phyloP scores from a whole-genome alignment of 2,113 vertebrate genomes.

The Myrmecophaga tridactyla region DNA sequence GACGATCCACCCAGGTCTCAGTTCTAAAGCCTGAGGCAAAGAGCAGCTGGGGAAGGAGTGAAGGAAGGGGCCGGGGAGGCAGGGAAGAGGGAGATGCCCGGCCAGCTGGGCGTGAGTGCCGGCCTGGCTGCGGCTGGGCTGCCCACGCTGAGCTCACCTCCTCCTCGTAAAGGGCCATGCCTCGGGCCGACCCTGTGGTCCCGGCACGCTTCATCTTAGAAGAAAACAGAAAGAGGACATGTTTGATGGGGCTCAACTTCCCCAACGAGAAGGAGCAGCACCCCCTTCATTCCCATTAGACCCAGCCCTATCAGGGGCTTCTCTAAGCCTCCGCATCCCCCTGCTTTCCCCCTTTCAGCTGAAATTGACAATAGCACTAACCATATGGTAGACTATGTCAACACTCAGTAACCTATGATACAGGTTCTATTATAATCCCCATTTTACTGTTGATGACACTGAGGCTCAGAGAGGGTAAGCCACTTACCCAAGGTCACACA shows the following conservation, averaged over 20 bases:
- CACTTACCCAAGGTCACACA: not conserved
- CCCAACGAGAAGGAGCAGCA: not conserved
- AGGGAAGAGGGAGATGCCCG: not conserved
- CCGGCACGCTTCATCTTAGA: constrained; percentile 91
- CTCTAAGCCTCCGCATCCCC: too few relatives aligned
- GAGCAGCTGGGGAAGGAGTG: not conserved
- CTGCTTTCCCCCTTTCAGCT: too few relatives aligned
- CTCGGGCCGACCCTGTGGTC: constrained; percentile 89
- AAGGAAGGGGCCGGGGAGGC: not conserved
- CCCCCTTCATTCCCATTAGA: not conserved
- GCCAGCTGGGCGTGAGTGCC: not conserved
- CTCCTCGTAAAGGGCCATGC: constrained; percentile 97
- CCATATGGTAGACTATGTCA: not conserved
- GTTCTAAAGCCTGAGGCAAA: not conserved
- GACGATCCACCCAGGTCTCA: not conserved
- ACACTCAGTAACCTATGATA: rapidly evolving
- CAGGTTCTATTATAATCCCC: not conserved
- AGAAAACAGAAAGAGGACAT: not conserved
- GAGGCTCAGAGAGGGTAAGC: not conserved
- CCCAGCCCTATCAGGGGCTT: not conserved
- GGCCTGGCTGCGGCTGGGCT: rapidly evolving
- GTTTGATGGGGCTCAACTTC: not conserved
- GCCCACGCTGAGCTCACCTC: constrained; percentile 85
- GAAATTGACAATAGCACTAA: rapidly evolving
- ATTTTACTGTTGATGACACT: not conserved